These are phyloP conservation scores for Tragelaphus scriptus DNA, from an alignment of 2,113 vertebrate genomes.

Conservation along the genomic window DNA sequence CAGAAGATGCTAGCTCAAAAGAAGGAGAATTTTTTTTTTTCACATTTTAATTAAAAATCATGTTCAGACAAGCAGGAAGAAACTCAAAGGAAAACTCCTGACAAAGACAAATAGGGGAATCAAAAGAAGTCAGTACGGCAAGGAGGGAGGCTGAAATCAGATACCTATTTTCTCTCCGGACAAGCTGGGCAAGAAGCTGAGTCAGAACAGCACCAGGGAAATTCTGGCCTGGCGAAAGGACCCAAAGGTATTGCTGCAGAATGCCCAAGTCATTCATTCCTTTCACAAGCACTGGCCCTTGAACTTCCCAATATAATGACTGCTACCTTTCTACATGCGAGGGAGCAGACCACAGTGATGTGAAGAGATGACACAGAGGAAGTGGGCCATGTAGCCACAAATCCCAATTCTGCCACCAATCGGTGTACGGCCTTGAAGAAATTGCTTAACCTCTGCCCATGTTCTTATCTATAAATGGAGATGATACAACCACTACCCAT, in stretches of 20 bases:
- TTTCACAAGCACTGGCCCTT: background rate
- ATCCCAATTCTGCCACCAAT: background rate
- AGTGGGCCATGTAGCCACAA: background rate
- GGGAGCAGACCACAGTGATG: background rate
- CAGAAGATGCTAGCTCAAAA: background rate
- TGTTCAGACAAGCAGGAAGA: background rate
- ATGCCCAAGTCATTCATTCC: background rate
- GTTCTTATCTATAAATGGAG: background rate
- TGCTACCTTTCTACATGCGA: background rate
- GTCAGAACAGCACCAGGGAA: background rate
- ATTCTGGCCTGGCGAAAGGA: background rate
- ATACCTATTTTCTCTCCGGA: background rate
- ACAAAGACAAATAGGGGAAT: background rate
- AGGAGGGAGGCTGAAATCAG: slow-evolving; percentile 7
- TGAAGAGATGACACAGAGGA: background rate
- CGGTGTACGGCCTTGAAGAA: background rate
- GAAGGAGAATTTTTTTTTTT: background rate
- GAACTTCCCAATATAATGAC: background rate
- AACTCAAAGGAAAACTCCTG: slow-evolving; percentile 38
- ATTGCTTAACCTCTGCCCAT: background rate
- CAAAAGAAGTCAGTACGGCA: background rate
- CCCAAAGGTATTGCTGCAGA: rapidly evolving
- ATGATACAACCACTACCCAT: background rate
- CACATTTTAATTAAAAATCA: slow-evolving; percentile 9
- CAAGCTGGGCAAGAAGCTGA: slow-evolving; percentile 6